Evolutionary conservation across 2,113 vertebrate genomes (phyloP), one percentile per base, ranked within the genome.

Genomic region (Paramisgurnus dabryanus): DNA sequence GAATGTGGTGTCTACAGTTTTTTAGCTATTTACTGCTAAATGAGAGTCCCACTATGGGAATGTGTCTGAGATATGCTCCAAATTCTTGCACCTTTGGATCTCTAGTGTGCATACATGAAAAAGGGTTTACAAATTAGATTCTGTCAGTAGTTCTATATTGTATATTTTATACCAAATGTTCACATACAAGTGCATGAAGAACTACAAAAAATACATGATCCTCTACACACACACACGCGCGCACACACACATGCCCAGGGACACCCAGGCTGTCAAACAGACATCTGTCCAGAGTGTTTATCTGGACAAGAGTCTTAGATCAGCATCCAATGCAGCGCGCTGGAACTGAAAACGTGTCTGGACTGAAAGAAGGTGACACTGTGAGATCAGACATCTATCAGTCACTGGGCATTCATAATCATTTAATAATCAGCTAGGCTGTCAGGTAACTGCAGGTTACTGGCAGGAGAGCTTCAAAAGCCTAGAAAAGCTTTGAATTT

Each of bases 401-500:
- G n/a, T 45, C 57, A 10, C n/a, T 15, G 43, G 55, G 43, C 11
- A 45, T 73, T 60, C 55, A 60, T 74, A 74, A 74, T 74, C 43
- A 74, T 41, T 60, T 74, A 45, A 61, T 74, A n/a, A 73, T 43
- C 17, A 39, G 22, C 43, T 41, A 17, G 74, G 12, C 72, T 41
- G 65, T 18, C 17, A 41, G 43, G 67, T 53, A 5, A 18, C 61
- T 15, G 3, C 58, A 39, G 47, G 3, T 49, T 11, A 45, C 22
- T 72, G 75, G 17, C 27, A 18, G 47, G 60, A 69, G 6, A 47
- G 12, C 3, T 5, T 7, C 43, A 11, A 67, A 41, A 22, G 4
- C 49, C 15, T 12, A 78, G 34, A 39, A 81, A 76, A 68, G 41
- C 17, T 18, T 22, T 79, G 65, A 53, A 80, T 43, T 76, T 8